A percentile compares a stretch with the other conserved stretches of the same genome.
Conservation (phyloP, 2,113 vertebrate species). For the Amblyornis subalaris region DNA sequence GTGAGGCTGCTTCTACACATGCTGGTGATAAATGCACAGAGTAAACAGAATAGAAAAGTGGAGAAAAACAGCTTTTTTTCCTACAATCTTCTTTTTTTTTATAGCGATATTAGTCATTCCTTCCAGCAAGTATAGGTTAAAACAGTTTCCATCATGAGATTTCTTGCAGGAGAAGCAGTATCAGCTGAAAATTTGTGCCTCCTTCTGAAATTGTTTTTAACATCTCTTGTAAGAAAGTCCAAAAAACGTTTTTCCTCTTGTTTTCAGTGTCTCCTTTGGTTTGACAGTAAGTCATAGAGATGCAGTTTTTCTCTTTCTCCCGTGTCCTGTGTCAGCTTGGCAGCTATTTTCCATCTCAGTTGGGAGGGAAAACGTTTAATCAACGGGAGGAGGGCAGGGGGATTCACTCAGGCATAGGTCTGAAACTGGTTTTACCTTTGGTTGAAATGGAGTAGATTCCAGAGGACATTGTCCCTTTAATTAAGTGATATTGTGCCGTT, state of each 20-base stretch:
- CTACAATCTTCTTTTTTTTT: neutral
- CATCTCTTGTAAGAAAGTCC: neutral
- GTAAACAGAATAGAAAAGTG: constrained; percentile 41
- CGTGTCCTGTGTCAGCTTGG: neutral
- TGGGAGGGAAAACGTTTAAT: neutral
- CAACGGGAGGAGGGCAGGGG: rapidly evolving
- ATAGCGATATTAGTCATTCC: neutral
- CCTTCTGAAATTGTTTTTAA: neutral
- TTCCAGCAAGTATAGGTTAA: neutral
- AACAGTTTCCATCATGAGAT: neutral
- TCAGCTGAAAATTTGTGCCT: neutral
- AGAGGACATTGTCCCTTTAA: neutral
- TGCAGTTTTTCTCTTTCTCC: neutral
- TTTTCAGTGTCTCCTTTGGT: neutral
- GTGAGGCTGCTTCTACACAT: constrained; percentile 17
- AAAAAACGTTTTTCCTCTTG: neutral
- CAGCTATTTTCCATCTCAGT: neutral
- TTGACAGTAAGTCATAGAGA: neutral
- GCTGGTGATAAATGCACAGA: constrained; percentile 37
- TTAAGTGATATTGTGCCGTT: neutral
- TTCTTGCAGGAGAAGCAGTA: neutral
- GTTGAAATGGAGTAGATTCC: neutral
- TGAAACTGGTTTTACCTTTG: neutral
- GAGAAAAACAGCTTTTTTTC: constrained; percentile 2
- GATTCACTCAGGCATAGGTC: neutral